A percentile compares a stretch with the other conserved stretches of the same genome.
Evolutionary conservation across 2,888 invertebrate genomes (phyloP).

Genomic region (Cecidostiba fungosa): DNA sequence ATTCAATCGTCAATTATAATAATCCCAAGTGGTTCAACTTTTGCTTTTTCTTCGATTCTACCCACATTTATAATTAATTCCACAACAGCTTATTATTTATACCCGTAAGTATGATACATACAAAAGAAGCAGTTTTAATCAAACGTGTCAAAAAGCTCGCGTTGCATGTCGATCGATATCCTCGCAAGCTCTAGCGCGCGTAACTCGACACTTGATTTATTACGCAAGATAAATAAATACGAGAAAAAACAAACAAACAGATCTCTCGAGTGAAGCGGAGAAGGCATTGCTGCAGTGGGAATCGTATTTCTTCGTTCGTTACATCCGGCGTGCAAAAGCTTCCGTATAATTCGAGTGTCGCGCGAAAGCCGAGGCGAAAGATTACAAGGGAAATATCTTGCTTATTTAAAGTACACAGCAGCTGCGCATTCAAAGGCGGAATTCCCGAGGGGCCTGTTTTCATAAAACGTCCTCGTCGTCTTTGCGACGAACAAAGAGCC

Average conservation of each 20-base stretch:
- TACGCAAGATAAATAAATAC: constrained; percentile 18
- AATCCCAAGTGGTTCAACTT: constrained; percentile 2
- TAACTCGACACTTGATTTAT: constrained; percentile 39
- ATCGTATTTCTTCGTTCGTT: constrained; percentile 38
- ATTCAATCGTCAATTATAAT: constrained; percentile 17
- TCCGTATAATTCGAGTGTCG: constrained; percentile 34
- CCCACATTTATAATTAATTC: neutral
- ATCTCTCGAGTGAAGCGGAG: neutral
- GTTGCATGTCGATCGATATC: neutral
- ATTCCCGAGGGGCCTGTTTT: constrained; percentile 14
- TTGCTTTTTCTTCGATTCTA: too few species aligned
- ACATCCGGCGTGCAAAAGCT: neutral
- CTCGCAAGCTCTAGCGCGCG: neutral
- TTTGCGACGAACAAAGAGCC: neutral
- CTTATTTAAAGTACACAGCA: constrained; percentile 66
- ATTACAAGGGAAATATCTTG: constrained; percentile 60
- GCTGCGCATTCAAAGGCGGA: constrained; percentile 35
- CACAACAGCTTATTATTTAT: neutral
- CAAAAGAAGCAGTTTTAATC: neutral
- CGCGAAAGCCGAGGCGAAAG: neutral
- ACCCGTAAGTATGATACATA: neutral
- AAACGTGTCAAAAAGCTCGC: neutral
- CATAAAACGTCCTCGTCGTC: constrained; percentile 10
- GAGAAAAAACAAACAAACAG: neutral
- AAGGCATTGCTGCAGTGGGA: neutral